Percentiles rank a stretch among this genome's conserved stretches.
phyloP scores from a whole-genome alignment of 2,888 invertebrate species.

The Acrobasis repandana region DNA sequence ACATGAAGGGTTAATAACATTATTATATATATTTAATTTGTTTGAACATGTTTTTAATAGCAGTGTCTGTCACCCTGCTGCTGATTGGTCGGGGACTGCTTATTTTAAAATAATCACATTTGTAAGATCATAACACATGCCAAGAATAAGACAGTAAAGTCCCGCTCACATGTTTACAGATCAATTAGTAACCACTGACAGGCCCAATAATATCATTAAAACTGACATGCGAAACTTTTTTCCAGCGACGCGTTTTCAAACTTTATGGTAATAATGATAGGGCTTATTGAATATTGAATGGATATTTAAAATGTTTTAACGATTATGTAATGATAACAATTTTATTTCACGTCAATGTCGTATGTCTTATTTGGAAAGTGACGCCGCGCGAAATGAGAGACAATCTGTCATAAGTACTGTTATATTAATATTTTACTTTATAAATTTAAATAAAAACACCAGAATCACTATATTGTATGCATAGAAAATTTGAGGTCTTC shows the following conservation, averaged over 20 bases:
- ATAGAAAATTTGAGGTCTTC: too few relatives aligned
- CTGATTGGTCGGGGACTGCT: too few relatives aligned
- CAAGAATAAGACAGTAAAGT: not conserved
- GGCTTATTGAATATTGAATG: not conserved
- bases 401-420: not conserved
- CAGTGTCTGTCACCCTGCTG: too few relatives aligned
- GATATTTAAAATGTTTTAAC: not conserved
- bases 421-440: not conserved
- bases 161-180: not conserved
- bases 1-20: too few relatives aligned
- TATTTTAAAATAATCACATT: conserved; percentile 10
- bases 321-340: conserved; percentile 15
- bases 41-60: too few relatives aligned
- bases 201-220: not conserved
- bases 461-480: too few relatives aligned
- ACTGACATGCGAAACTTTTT: not conserved
- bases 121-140: not conserved
- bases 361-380: not conserved
- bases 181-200: conserved; percentile 2
- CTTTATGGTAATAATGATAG: not conserved
- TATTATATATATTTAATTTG: too few relatives aligned
- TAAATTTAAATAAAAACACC: too few relatives aligned
- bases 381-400: not conserved
- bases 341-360: conserved; percentile 16
- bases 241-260: not conserved